Evolutionary conservation across 2,888 invertebrate genomes (phyloP), one percentile per base, ranked within the genome.

Genomic region (Zootermopsis nevadensis): DNA sequence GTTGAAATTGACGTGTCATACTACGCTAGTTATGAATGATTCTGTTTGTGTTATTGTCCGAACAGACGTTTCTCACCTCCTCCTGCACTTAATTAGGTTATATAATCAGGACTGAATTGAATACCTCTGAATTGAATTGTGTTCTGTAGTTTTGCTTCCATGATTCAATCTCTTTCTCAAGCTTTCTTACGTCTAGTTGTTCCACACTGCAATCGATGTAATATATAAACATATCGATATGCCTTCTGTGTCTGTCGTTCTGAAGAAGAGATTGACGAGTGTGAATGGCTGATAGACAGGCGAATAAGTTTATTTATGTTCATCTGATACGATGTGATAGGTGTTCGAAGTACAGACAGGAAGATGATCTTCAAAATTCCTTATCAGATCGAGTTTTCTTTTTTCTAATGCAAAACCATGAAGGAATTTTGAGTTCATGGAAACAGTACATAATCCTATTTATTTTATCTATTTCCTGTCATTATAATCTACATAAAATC

Each of bases 301-400:
- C 33, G 31, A 77, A 33, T 31, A 77, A 53, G 53, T 53, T 77
- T 31, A 77, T 77, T 7, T 55, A 77, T 77, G 55, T 55, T 77
- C 53, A 69, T 69, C 33, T 69, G 69, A 33, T 69, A 69, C 31
- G 2, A 2, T 2, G 27, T 30, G 6, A 8, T 72, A 1, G 19
- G 72, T 31, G 22, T 42, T 76, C 76, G 33, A 33, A 33, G 33
- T 35, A 33, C 33, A 8, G 72, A 72, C 22, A 35, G 4, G 33
- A 66, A 24, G 33, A 12, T 6, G 10, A 33, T 2, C 1, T 27
- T 42, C 27, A 42, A 27, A 76, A 42, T n/a, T 42, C 42, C 42
- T 76, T 76, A 42, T 42, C 42, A 19, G 38, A 12, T 31, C 27
- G 27, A 22, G 35, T 74, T 35, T 31, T 38, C 74, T 3, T 74